Evolutionary conservation across 2,113 vertebrate species (phyloP).

Genomic region (Melanerpes formicivorus): DNA sequence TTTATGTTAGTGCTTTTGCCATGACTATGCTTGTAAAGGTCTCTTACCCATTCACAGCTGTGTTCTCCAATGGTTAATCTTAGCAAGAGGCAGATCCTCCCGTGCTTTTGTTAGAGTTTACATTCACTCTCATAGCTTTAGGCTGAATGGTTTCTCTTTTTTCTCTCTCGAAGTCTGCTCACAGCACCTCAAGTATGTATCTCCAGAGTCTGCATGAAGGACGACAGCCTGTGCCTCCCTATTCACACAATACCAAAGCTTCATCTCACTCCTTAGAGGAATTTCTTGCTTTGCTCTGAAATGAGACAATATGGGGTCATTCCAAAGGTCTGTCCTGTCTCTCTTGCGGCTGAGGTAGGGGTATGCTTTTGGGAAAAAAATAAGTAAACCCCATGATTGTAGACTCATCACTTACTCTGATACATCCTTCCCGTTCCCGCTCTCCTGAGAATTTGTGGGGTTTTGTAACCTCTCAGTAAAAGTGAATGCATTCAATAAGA

Average conservation of each 20-base stretch:
- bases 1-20: not conserved
- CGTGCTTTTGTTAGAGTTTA: not conserved
- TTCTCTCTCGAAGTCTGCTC: not conserved
- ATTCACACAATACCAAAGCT: not conserved
- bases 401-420: not conserved
- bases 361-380: not conserved
- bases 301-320: not conserved
- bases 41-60: not conserved
- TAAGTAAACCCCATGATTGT: accelerated
- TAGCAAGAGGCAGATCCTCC: not conserved
- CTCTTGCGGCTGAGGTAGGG: not conserved
- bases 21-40: not conserved
- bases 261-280: not conserved
- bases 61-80: not conserved
- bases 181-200: not conserved
- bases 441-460: not conserved
- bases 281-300: not conserved
- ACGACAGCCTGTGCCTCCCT: not conserved
- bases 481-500: not conserved
- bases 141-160: not conserved
- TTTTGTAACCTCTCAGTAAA: not conserved
- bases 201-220: not conserved
- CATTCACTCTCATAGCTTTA: not conserved
- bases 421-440: not conserved
- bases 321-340: not conserved